A percentile compares a stretch with the other conserved stretches of the same genome.
These are phyloP conservation scores for Lasioglossum marginatum DNA, from an alignment of 2,888 invertebrate species.

Conservation along the genomic window DNA sequence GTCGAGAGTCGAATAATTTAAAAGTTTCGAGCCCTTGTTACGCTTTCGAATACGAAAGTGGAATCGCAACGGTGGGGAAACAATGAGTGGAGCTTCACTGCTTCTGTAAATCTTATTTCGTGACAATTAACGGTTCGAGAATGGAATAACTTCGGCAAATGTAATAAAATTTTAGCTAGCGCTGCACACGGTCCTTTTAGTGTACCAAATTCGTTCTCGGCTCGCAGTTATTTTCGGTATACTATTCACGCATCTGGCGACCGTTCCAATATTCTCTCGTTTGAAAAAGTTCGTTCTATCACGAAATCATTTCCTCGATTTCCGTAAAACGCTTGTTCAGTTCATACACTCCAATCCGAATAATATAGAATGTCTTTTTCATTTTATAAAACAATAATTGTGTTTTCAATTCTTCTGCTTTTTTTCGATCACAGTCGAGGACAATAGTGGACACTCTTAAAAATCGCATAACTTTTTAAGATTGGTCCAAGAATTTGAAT, in stretches of 20 bases:
- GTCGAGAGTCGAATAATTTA: slow-evolving; percentile 6
- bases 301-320: neutral
- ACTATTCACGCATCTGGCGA: neutral
- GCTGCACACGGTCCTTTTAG: neutral
- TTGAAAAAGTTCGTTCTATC: neutral
- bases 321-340: neutral
- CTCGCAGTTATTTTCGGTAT: neutral
- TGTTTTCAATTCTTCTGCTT: neutral
- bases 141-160: slow-evolving; percentile 46
- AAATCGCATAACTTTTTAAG: too few relatives aligned
- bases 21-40: slow-evolving; percentile 9
- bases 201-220: neutral
- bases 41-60: slow-evolving; percentile 15
- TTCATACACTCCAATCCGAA: neutral
- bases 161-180: slow-evolving; percentile 34
- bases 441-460: too few relatives aligned
- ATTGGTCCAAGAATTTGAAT: too few relatives aligned
- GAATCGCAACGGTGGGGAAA: slow-evolving; percentile 48
- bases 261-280: neutral
- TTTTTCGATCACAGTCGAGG: too few relatives aligned
- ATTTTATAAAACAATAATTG: neutral
- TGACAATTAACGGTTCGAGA: slow-evolving; percentile 49
- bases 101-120: slow-evolving; percentile 61
- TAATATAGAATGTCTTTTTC: neutral
- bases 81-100: slow-evolving; percentile 38